A percentile compares a stretch with the other conserved stretches of the same genome.
These are phyloP conservation scores for Siniperca knerii DNA, from an alignment of 2,113 vertebrate species.

Conservation along the genomic window DNA sequence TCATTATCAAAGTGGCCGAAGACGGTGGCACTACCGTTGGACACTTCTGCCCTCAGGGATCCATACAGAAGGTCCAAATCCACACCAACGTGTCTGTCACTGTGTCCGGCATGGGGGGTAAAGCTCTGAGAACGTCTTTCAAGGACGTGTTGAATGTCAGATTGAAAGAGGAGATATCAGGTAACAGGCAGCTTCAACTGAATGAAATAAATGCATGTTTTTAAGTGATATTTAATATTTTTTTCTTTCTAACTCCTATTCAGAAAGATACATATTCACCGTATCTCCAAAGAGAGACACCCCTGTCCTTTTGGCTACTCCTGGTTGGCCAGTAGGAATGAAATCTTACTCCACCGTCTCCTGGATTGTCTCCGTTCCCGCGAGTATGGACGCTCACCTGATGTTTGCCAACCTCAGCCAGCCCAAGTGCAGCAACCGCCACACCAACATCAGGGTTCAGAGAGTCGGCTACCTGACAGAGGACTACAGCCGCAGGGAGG, in stretches of 20 bases:
- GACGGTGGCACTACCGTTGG: constrained; percentile 80
- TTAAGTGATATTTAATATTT: background rate
- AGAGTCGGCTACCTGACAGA: constrained; percentile 53
- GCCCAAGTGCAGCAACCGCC: constrained; percentile 81
- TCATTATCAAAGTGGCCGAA: constrained; percentile 81
- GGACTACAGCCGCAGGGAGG: constrained; percentile 85
- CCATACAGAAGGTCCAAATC: constrained; percentile 88
- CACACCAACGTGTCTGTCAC: constrained; percentile 86
- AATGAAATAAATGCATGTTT: background rate
- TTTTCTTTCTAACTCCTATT: background rate
- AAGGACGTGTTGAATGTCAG: constrained; percentile 81
- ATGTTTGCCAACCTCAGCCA: constrained; percentile 84
- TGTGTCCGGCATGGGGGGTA: constrained; percentile 67
- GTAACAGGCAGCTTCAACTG: constrained; percentile 72
- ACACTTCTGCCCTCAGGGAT: constrained; percentile 87
- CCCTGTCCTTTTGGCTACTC: constrained; percentile 86
- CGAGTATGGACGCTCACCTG: constrained; percentile 81
- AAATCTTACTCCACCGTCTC: constrained; percentile 85
- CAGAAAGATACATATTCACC: constrained; percentile 90
- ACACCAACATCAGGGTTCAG: constrained; percentile 84
- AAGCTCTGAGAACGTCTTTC: constrained; percentile 44
- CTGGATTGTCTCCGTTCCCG: constrained; percentile 88
- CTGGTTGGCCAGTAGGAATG: constrained; percentile 86
- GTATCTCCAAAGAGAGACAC: constrained; percentile 80
- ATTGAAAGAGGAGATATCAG: constrained; percentile 86